phyloP scores from a whole-genome alignment of 2,888 invertebrate species.

The Spatulosminthurus flaviceps region DNA sequence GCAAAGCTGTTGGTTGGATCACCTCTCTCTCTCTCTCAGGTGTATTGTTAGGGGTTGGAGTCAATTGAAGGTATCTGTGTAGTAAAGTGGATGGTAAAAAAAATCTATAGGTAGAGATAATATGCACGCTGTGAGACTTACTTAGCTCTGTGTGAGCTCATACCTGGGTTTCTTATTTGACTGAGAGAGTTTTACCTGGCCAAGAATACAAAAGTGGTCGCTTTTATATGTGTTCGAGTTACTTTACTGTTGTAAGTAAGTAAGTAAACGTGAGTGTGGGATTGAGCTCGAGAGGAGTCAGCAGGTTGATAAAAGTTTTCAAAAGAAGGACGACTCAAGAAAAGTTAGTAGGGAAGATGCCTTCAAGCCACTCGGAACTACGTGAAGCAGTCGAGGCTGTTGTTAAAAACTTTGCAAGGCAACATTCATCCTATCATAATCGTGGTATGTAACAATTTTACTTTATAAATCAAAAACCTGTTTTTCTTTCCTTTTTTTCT shows the following conservation, averaged over 20 bases:
- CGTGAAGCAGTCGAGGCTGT: slow-evolving; percentile 79
- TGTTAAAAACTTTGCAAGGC: slow-evolving; percentile 78
- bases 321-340: slow-evolving; percentile 10
- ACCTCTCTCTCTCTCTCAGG: background rate
- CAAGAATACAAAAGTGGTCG: background rate
- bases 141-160: background rate
- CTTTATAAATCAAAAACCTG: slow-evolving; percentile 37
- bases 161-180: background rate
- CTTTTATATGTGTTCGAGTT: background rate
- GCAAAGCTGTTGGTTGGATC: background rate
- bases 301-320: slow-evolving; percentile 2
- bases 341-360: slow-evolving; percentile 60
- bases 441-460: slow-evolving; percentile 30
- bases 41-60: slow-evolving; percentile 20
- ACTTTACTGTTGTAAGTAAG: background rate
- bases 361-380: slow-evolving; percentile 66
- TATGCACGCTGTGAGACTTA: background rate
- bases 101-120: background rate
- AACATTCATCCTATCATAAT: slow-evolving; percentile 64
- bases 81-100: background rate
- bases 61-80: slow-evolving; percentile 1
- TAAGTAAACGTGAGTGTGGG: slow-evolving; percentile 5
- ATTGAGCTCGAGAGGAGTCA: slow-evolving; percentile 1
- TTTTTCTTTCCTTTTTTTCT: slow-evolving; percentile 16
- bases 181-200: background rate